Percentiles rank a stretch among this genome's conserved stretches.
Conservation (phyloP, 2,113 vertebrate species). For the Motacilla alba region DNA sequence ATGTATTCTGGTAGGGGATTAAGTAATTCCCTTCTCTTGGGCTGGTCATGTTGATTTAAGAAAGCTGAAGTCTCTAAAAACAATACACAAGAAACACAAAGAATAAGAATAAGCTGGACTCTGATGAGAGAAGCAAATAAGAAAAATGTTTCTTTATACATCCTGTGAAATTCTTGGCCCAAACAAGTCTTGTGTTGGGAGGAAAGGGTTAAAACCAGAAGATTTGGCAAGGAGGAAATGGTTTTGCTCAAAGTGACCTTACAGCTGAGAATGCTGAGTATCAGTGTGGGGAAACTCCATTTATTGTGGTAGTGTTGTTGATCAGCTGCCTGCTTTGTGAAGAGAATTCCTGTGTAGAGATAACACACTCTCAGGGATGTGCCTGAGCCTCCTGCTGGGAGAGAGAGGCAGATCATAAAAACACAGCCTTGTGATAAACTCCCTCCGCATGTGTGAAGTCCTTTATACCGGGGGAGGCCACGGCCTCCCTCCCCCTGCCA, state of each 20-base stretch:
- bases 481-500: background rate
- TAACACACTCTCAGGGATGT: background rate
- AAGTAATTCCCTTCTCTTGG: constrained; percentile 22
- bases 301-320: background rate
- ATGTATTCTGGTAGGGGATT: background rate
- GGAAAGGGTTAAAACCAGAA: background rate
- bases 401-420: background rate
- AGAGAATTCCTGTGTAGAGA: background rate
- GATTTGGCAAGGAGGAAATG: background rate
- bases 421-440: background rate
- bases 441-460: background rate
- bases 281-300: background rate
- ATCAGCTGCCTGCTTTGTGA: background rate
- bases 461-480: background rate
- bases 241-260: background rate
- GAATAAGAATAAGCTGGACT: background rate
- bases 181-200: background rate
- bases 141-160: background rate
- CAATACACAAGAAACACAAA: constrained; percentile 9
- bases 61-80: constrained; percentile 22
- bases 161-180: background rate
- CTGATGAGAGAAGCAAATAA: background rate
- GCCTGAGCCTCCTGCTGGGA: background rate
- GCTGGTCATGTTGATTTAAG: background rate
- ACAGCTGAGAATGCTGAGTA: background rate